A percentile compares a stretch with the other conserved stretches of the same genome.
phyloP scores from a whole-genome alignment of 2,888 invertebrate genomes.

The Thecocarcelia acutangulata region DNA sequence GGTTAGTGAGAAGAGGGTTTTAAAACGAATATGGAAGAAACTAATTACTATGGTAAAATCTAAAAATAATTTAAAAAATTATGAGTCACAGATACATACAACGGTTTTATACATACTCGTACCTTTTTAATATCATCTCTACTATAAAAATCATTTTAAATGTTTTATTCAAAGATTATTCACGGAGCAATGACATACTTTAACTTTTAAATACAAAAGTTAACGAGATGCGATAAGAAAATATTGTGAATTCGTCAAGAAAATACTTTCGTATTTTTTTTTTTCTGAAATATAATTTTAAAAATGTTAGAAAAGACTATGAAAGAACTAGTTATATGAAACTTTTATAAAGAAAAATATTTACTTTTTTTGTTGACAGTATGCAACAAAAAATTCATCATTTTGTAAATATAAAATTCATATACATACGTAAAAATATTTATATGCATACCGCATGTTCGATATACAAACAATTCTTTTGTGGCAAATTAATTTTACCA shows the following conservation, averaged over 20 bases:
- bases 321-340: no score
- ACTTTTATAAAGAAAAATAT: no score
- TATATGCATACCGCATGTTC: no score
- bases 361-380: background rate
- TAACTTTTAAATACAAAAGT: background rate
- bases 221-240: slow-evolving; percentile 37
- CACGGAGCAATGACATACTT: slow-evolving; percentile 39
- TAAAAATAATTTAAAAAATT: background rate
- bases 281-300: no score
- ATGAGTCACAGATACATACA: slow-evolving; percentile 19
- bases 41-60: background rate
- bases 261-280: no score
- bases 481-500: no score
- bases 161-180: slow-evolving; percentile 11
- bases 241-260: background rate
- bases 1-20: no score
- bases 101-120: background rate
- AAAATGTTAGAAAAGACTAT: no score
- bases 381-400: background rate
- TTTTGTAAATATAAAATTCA: no score
- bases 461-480: no score
- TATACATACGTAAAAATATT: no score
- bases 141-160: slow-evolving; percentile 19
- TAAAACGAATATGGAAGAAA: background rate
- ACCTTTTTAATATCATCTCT: background rate